Percentiles rank a stretch among this genome's conserved stretches.
phyloP scores from a whole-genome alignment of 2,888 invertebrate species.

The Dasysyrphus albostriatus region DNA sequence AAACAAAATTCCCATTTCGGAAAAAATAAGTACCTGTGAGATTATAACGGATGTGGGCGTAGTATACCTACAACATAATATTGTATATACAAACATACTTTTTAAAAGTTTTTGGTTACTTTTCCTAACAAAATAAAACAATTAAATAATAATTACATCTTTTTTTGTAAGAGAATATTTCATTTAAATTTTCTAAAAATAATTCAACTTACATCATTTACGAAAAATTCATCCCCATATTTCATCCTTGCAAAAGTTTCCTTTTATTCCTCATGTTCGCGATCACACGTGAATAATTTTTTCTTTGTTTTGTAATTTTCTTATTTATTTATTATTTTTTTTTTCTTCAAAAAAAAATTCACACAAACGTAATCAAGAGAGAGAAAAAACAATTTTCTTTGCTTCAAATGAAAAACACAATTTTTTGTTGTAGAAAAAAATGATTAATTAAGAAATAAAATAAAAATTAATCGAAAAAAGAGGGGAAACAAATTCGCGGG shows the following conservation, averaged over 20 bases:
- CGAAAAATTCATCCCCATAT: slow-evolving; percentile 48
- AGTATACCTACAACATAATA: slow-evolving; percentile 8
- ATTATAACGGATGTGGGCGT: slow-evolving; percentile 28
- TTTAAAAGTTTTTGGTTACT: not conserved
- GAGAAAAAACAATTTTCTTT: slow-evolving; percentile 35
- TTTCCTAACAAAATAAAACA: not conserved
- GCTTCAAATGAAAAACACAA: slow-evolving; percentile 21
- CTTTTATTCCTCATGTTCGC: slow-evolving; percentile 72
- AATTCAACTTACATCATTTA: slow-evolving; percentile 66
- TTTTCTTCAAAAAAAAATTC: slow-evolving; percentile 22
- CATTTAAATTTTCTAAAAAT: slow-evolving; percentile 3
- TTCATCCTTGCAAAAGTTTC: slow-evolving; percentile 69
- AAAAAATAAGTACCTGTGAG: slow-evolving; percentile 34
- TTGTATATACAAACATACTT: not conserved
- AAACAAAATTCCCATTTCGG: not conserved
- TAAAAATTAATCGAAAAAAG: slow-evolving; percentile 40
- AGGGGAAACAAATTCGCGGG: slow-evolving; percentile 55
- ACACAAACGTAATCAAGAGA: slow-evolving; percentile 58
- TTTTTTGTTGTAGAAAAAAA: slow-evolving; percentile 15
- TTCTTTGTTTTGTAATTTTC: slow-evolving; percentile 23
- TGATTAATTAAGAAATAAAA: slow-evolving; percentile 29
- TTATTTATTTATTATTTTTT: slow-evolving; percentile 17
- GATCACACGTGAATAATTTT: slow-evolving; percentile 61
- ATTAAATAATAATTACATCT: not conserved
- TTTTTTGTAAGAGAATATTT: not conserved